A percentile compares a stretch with the other conserved stretches of the same genome.
phyloP scores from a whole-genome alignment of 2,888 invertebrate genomes.

The Eristalis intricaria region DNA sequence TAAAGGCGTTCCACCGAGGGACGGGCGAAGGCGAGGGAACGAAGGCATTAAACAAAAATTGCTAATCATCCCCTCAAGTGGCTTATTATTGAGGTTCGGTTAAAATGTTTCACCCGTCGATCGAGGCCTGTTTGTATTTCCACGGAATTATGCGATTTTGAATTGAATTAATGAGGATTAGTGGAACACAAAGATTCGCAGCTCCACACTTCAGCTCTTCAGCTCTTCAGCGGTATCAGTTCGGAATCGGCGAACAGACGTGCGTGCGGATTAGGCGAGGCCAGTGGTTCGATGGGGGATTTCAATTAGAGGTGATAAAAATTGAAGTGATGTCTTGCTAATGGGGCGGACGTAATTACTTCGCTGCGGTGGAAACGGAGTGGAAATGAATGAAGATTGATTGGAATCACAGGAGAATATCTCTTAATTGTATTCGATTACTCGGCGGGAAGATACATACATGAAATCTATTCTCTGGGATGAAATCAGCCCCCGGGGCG shows the following conservation, averaged over 20 bases:
- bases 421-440: constrained; percentile 21
- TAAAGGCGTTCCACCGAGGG: neutral
- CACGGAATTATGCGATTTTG: constrained; percentile 27
- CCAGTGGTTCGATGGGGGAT: constrained; percentile 1
- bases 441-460: neutral
- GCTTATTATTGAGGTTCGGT: constrained; percentile 20
- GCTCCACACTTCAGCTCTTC: neutral
- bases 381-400: constrained; percentile 32
- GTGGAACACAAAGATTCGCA: neutral
- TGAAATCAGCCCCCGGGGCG: neutral
- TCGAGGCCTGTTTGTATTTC: constrained; percentile 22
- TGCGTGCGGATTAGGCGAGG: constrained; percentile 33
- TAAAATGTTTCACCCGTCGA: constrained; percentile 8
- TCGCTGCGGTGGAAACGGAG: neutral
- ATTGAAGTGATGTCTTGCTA: constrained; percentile 36
- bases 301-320: constrained; percentile 46
- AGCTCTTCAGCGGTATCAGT: neutral
- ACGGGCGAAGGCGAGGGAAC: neutral
- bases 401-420: constrained; percentile 22
- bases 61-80: constrained; percentile 41
- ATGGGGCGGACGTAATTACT: constrained; percentile 17
- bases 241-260: neutral
- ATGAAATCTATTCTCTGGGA: neutral
- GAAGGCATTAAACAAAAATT: neutral
- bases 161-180: constrained; percentile 41